Conservation (phyloP, 1,140 invertebrate genomes). For the Eumeta japonica region DNA sequence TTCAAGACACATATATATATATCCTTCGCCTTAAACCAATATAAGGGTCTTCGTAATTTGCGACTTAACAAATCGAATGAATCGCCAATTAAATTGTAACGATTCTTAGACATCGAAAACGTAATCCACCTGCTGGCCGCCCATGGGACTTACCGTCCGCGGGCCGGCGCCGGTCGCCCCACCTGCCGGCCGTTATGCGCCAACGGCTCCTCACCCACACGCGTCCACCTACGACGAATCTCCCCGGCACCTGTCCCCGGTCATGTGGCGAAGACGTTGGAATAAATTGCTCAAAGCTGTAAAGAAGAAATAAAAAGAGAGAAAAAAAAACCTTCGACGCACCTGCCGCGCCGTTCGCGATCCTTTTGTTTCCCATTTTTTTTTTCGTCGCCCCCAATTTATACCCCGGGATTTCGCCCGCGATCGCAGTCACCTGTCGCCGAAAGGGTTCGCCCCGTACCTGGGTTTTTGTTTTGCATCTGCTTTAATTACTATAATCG, state of each 20-base stretch:
- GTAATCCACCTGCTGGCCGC: background rate
- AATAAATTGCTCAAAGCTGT: slow-evolving; percentile 18
- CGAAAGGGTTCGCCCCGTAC: slow-evolving; percentile 47
- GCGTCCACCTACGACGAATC: slow-evolving; percentile 36
- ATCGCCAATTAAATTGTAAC: no score
- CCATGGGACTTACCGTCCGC: background rate
- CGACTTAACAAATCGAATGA: no score
- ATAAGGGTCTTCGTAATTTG: no score
- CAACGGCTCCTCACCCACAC: slow-evolving; percentile 55
- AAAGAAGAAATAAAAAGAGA: slow-evolving; percentile 2
- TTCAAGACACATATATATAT: no score
- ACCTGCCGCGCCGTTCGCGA: slow-evolving; percentile 44
- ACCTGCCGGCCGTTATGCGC: slow-evolving; percentile 58
- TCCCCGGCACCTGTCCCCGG: slow-evolving; percentile 42
- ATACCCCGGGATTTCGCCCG: slow-evolving; percentile 50
- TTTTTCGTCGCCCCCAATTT: slow-evolving; percentile 43
- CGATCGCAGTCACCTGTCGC: slow-evolving; percentile 52
- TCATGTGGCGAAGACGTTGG: slow-evolving; percentile 58
- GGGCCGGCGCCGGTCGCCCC: slow-evolving; percentile 7
- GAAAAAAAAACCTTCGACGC: slow-evolving; percentile 11
- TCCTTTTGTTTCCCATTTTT: slow-evolving; percentile 49
- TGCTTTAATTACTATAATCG: slow-evolving; percentile 41
- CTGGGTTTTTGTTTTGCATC: slow-evolving; percentile 53
- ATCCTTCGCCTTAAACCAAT: no score
- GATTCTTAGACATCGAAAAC: background rate